Percentiles rank a stretch among this genome's conserved stretches.
Conservation (phyloP, 92 coral and sea anemone species). For the Porites evermanni region DNA sequence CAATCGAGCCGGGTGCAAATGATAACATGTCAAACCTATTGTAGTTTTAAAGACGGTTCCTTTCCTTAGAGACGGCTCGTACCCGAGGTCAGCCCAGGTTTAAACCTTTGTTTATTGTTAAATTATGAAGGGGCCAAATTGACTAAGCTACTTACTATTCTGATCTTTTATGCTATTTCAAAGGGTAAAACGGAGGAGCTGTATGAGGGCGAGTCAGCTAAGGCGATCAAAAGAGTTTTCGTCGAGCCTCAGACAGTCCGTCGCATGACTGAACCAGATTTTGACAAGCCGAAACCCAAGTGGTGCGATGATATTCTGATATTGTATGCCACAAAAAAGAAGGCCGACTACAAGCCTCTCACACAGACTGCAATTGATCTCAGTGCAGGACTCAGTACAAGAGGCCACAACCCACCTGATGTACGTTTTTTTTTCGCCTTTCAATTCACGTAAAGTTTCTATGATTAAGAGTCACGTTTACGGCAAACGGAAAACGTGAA, state of each 20-base stretch:
- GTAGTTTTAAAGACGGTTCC: too few relatives aligned
- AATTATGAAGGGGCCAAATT: too few relatives aligned
- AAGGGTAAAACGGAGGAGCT: constrained; percentile 56
- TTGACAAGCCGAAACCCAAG: constrained; percentile 29
- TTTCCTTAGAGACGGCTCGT: too few relatives aligned
- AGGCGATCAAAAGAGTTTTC: constrained; percentile 30
- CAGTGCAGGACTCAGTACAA: constrained; percentile 18
- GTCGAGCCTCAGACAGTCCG: constrained; percentile 46
- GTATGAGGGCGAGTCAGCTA: constrained; percentile 1
- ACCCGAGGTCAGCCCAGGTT: too few relatives aligned
- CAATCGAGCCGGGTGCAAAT: too few relatives aligned
- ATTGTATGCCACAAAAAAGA: constrained; percentile 42
- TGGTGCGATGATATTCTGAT: constrained; percentile 43
- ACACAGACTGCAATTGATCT: constrained; percentile 51
- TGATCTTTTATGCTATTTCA: neutral
- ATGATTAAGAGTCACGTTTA: too few relatives aligned
- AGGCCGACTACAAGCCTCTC: constrained; percentile 50
- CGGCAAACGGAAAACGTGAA: too few relatives aligned
- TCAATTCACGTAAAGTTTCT: too few relatives aligned
- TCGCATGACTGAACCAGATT: constrained; percentile 53
- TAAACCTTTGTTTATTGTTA: too few relatives aligned
- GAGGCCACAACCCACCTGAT: constrained; percentile 3
- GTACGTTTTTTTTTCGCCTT: neutral
- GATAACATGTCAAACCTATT: too few relatives aligned
- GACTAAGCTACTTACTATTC: too few relatives aligned